Evolutionary conservation across 2,888 invertebrate species (phyloP).

Genomic region (Eupelmus urozonus): DNA sequence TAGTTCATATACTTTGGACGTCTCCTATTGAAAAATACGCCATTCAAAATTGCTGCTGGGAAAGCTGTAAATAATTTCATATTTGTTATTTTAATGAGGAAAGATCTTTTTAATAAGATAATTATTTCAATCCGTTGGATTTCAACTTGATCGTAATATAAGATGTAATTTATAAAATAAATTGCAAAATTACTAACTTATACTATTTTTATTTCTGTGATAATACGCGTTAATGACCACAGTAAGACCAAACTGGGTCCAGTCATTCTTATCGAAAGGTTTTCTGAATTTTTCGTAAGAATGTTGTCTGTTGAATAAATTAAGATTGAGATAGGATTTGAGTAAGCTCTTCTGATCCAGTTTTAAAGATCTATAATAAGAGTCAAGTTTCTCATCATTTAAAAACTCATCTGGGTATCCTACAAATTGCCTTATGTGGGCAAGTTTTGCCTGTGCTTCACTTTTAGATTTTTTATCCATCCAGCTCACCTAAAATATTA

Average conservation of each 20-base stretch:
- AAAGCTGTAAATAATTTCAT: conserved; percentile 44
- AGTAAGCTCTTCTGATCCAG: conserved; percentile 77
- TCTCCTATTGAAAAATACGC: conserved; percentile 91
- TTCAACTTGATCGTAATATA: no score
- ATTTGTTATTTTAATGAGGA: background rate
- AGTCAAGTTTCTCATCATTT: conserved; percentile 87
- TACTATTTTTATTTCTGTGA: conserved; percentile 79
- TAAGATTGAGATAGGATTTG: conserved; percentile 77
- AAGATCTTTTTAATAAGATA: no score
- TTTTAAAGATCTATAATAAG: conserved; percentile 83
- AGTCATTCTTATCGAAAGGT: conserved; percentile 79
- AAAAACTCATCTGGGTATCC: conserved; percentile 94
- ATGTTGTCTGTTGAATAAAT: conserved; percentile 76
- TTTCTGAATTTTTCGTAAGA: no score
- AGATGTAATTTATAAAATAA: no score
- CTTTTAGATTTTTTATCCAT: conserved; percentile 91
- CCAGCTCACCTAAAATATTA: conserved; percentile 85
- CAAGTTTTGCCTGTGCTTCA: conserved; percentile 88
- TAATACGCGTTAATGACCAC: conserved; percentile 80
- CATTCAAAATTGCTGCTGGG: conserved; percentile 93
- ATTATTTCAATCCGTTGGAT: no score
- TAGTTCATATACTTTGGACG: conserved; percentile 94
- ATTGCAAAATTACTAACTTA: conserved; percentile 78
- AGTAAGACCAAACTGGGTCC: conserved; percentile 78
- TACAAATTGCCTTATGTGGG: conserved; percentile 91